Evolutionary conservation across 1,140 invertebrate genomes (phyloP), one percentile per base, ranked within the genome.

Genomic region (Cydia amplana): DNA sequence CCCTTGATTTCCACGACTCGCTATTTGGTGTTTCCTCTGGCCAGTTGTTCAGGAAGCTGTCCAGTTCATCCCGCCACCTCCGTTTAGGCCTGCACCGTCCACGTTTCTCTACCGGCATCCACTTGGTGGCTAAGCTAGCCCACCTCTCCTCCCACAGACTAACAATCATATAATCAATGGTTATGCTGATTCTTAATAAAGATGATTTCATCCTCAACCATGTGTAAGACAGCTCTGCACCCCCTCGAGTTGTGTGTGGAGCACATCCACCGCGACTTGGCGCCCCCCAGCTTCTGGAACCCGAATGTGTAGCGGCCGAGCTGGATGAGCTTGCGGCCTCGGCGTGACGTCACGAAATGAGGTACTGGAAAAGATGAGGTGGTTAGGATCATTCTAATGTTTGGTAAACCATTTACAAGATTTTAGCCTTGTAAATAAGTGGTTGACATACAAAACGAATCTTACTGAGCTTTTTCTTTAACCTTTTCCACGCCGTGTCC

Each of bases 191-290:
- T 87, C 25, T 85, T 84, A 3, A 83, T 46, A 18, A 77, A 84
- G 9, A 86, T 49, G 23, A 90, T 83, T 25, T 81, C 72, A 23
- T 80, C 76, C 0, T 82, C 77, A 16, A 78, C 70, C 0, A 87
- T 88, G 20, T 87, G 85, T 0, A 87, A 79, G 4, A 83, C 78
- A 1, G 87, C 87, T 3, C 83, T 79, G 73, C 89, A 90, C 0
- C 78, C 76, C 55, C 76, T 86, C 65, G 81, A 77, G 74, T 84
- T 80, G 75, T 88, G 84, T 0, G 86, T 89, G 1, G 87, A 88
- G 25, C 89, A 89, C 0, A 84, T 75, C 89, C 89, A 91, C 25
- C 85, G 80, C 1, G 79, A 83, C 70, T 83, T 85, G 4, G 12
- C 74, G 14, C 72, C 78, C 25, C 32, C 73, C 4, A 55, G 67